These are phyloP conservation scores for Drosophila pseudoobscura DNA, from an alignment of 1,140 invertebrate species.

Conservation along the genomic window DNA sequence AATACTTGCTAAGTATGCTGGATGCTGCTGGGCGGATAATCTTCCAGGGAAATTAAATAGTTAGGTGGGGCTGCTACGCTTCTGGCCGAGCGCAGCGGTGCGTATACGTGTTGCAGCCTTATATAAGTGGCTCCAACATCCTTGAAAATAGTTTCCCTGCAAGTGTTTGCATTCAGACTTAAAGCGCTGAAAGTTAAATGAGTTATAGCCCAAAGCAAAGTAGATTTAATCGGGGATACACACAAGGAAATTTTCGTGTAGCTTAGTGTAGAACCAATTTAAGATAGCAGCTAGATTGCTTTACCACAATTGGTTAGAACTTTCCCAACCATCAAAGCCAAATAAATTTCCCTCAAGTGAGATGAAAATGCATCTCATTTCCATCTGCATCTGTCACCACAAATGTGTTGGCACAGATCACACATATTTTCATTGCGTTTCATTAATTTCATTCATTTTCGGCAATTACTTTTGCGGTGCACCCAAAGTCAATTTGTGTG, in stretches of 20 bases:
- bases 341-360: neutral
- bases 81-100: slow-evolving; percentile 24
- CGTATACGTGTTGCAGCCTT: slow-evolving; percentile 51
- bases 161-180: slow-evolving; percentile 11
- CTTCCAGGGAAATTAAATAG: slow-evolving; percentile 4
- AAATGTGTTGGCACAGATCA: slow-evolving; percentile 53
- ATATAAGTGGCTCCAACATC: slow-evolving; percentile 26
- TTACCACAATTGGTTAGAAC: neutral
- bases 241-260: slow-evolving; percentile 1
- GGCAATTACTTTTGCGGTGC: slow-evolving; percentile 60
- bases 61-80: neutral
- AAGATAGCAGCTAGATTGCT: neutral
- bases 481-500: neutral
- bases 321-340: neutral
- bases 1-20: slow-evolving; percentile 72
- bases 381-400: slow-evolving; percentile 17
- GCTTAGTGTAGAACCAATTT: neutral
- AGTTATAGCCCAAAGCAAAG: slow-evolving; percentile 5
- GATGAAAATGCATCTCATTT: slow-evolving; percentile 7
- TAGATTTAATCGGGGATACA: neutral
- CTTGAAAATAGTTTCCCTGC: neutral
- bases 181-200: slow-evolving; percentile 6
- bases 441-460: slow-evolving; percentile 58
- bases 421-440: slow-evolving; percentile 45
- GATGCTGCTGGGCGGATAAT: slow-evolving; percentile 28